Base-by-base conservation (phyloP, 2,888 invertebrate genomes). In the Nomada hirtipes region DNA sequence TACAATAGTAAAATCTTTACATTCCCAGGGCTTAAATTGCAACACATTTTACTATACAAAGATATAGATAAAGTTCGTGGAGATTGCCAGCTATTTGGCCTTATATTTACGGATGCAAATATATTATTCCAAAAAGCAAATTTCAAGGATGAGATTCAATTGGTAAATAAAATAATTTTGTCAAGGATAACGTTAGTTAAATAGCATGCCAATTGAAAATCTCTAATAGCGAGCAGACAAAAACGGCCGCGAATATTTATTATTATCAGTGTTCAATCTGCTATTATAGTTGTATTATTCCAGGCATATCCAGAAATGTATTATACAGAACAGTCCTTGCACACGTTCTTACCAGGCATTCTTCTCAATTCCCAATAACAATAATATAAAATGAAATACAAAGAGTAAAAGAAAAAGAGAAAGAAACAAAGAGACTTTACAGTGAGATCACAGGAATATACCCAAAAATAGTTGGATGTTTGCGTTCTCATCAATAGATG, bases 1-100 rank as follows among this genome's bases (percentile, higher is more conserved):
- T 97, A 96, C 91, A 95, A 94, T 91, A 95, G 94, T 88, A 95
- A 95, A 91, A 94, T 93, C 53, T 92, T 95, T 18, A 92, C 93
- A 0, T 95, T 95, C 86, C 95, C 96, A 0, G 87, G 93, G 42
- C 75, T 87, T 0, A 92, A 93, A 74, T 87, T 96, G 20, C 92
- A 94, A 79, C 88, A 93, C 7, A 93, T 95, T 91, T 91, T 96
- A 44, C 88, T 94, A 1, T 95, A 95, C 87, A 91, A 93, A 70
- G 93, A 92, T 68, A 91, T 91, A 23, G 90, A 90, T 2, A 94
- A 95, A 57, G 90, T 95, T 1, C 86, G 90, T 1, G 88, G 90
- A 0, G 95, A 95, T 70, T 95, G 95, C 87, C 78, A 88, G 18
- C 93, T 95, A 88, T 96, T 95, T 89, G 95, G 95, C 0, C 88